Evolutionary conservation across 2,888 invertebrate species (phyloP), one percentile per base, ranked within the genome.

Genomic region (Drosophila monieri): DNA sequence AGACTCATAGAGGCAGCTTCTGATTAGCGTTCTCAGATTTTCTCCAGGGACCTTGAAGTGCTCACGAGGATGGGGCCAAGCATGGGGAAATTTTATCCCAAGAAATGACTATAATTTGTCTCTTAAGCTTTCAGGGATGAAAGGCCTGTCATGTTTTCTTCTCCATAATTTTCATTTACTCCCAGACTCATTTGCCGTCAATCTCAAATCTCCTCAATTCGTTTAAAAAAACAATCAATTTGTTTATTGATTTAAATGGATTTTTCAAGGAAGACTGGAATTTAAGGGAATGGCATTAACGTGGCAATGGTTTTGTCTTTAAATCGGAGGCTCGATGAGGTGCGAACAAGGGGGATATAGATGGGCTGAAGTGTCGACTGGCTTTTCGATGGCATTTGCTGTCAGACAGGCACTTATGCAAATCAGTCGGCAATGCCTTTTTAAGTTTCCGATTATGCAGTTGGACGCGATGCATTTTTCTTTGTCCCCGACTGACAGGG

Each of bases 361-460:
- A 30, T n/a, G n/a, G 46, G n/a, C 32, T 21, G 47, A 12, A 18
- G 44, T 54, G 64, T 37, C 52, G 78, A 72, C 76, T 51, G 53
- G 27, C 37, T 52, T 62, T 64, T 61, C 65, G 58, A n/a, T 78
- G 57, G 52, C 80, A 67, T 60, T 68, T 85, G 68, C 51, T 68
- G 68, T 46, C 65, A 58, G 60, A 61, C 65, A 60, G 60, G 68
- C 83, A 74, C 77, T 85, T 80, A 85, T 81, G 79, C 85, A 81
- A 80, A 80, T 81, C 71, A 80, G 81, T 69, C 69, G 71, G 73
- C 71, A 78, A 85, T 70, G 67, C 66, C 64, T 66, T 77, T 81
- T 78, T 61, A 69, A 78, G 75, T 80, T 80, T 74, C 62, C 78
- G 75, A 72, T 78, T 77, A 77, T 80, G 71, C 74, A 69, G 60